Conservation (phyloP, 2,797 vertebrate species). For the Myioborus miniatus region DNA sequence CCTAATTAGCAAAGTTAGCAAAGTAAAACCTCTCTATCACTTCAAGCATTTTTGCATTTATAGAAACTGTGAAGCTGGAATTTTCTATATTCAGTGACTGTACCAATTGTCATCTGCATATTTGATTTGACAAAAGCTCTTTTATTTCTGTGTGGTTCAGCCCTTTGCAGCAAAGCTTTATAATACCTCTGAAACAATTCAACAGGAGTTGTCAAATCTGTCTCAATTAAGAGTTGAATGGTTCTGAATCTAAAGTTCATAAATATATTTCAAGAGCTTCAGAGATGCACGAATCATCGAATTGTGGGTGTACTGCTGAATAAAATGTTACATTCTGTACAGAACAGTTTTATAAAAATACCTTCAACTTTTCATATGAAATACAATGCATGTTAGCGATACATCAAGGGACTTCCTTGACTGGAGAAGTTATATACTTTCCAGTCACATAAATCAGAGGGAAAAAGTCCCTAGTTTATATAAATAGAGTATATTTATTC, state of each 20-base stretch:
- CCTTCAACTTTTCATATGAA: not conserved
- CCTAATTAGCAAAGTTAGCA: constrained; percentile 17
- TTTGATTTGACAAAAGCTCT: constrained; percentile 34
- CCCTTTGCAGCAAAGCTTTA: constrained; percentile 1
- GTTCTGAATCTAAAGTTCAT: constrained; percentile 34
- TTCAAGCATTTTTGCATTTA: not conserved
- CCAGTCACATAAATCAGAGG: not conserved
- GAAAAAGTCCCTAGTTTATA: not conserved
- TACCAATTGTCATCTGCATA: not conserved
- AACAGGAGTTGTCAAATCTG: constrained; percentile 49
- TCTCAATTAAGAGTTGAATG: constrained; percentile 37
- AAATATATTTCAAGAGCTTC: constrained; percentile 41
- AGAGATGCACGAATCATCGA: constrained; percentile 20
- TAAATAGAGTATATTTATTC: not conserved
- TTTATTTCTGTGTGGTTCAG: constrained; percentile 14
- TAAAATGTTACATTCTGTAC: constrained; percentile 53
- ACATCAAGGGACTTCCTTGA: not conserved
- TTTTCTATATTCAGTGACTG: not conserved
- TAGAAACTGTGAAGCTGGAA: not conserved
- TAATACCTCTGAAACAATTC: constrained; percentile 35
- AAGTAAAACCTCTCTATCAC: not conserved
- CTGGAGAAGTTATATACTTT: not conserved
- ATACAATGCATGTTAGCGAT: not conserved
- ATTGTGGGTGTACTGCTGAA: constrained; percentile 38
- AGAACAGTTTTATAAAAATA: constrained; percentile 38